Evolutionary conservation across 2,888 invertebrate genomes (phyloP), one percentile per base, ranked within the genome.

Genomic region (Pammene fasciana): DNA sequence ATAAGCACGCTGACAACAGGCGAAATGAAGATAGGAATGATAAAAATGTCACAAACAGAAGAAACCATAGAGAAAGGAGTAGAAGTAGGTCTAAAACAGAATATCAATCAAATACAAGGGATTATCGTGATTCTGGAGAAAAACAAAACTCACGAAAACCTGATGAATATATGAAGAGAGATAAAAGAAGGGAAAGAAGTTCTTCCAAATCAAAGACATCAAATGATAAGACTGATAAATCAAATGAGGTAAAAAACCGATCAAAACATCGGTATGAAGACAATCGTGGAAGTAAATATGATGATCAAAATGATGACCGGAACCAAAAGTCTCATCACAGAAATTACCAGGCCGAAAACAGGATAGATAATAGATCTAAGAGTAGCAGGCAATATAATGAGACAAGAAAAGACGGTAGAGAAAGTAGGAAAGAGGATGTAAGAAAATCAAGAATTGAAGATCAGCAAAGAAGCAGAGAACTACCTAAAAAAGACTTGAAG

Each of bases 81-180:
- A 68, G 74, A 54, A 77, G 73, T 72, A 77, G 74, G 74, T 62
- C 67, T 52, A 73, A 75, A 46, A 73, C 61, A 65, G 73, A 78
- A 41, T 68, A 68, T 64, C 45, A 46, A 45, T 1, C 45, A 14
- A 45, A 59, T 13, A 18, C 43, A 18, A 26, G n/a, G n/a, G 43
- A 57, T 57, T 43, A 57, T 59, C 66, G 73, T 38, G 77, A 73
- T 65, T 73, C 73, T 61, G 76, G 70, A 67, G 75, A 76, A 46
- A 75, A 80, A 68, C 78, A 80, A 67, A 82, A 79, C 68, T 82
- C 83, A 72, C 85, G 76, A 68, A 76, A 85, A 65, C 77, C 59
- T 68, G 76, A 78, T 4, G 73, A 55, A 70, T 72, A 75, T 67
- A 56, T 71, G 46, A 72, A 71, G 3, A 72, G 56, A 64, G 67